Evolutionary conservation across 2,888 invertebrate genomes (phyloP), one percentile per base, ranked within the genome.

Genomic region (Patella ulyssiponensis): DNA sequence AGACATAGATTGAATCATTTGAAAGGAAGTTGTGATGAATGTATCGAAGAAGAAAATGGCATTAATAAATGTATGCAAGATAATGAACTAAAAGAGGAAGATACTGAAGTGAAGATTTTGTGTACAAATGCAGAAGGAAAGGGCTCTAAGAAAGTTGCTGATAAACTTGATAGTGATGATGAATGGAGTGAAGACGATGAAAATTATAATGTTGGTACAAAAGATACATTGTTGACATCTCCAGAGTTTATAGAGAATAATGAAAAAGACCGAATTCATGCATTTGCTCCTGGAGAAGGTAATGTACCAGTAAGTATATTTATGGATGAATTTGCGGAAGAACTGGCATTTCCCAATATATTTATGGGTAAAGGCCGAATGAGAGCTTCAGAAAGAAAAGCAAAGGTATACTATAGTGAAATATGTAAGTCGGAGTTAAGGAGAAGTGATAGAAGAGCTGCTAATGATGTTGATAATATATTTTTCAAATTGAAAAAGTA

Each of bases 81-180:
- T 2, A 52, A 58, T 72, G 76, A 84, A 27, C 14, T n/a, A 0
- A 73, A n/a, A n/a, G 58, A 58, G 20, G 20, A 58, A 15, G 58
- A 58, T 58, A 58, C 17, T 58, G 20, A 58, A 58, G 9, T 33
- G 33, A 33, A 33, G 33, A 33, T 33, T 33, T 33, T 33, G 33
- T 33, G 33, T 33, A 33, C 33, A 33, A 33, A 33, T 33, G 33
- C 33, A 33, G 33, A 33, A 33, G 33, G 33, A 33, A 3, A 23
- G n/a, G 17, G 1, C 72, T 33, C 3, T 33, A 33, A 33, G 33
- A 33, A 33, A 33, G 33, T 33, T 33, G 33, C 33, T 33, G 33
- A 33, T 33, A 33, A 33, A 33, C 33, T 33, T 33, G 33, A 33
- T n/a, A n/a, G n/a, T 58, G 15, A 58, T 58, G 56, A 56, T 56